These are phyloP conservation scores for Lepidonotus clava DNA, from an alignment of 2,888 invertebrate genomes.

Conservation along the genomic window DNA sequence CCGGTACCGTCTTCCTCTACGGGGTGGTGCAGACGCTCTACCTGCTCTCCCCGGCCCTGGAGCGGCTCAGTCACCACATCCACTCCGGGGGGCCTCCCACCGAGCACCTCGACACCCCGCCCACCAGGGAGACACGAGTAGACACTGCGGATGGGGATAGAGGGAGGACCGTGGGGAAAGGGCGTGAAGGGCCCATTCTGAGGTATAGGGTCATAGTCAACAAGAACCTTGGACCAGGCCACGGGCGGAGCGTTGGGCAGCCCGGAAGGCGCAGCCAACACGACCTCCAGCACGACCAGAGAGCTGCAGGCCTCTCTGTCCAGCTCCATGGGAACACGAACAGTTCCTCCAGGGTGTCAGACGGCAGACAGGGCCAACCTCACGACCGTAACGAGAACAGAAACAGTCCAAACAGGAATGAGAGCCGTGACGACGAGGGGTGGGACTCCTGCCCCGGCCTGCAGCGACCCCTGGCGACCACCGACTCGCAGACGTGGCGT, in stretches of 20 bases:
- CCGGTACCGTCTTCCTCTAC: background rate
- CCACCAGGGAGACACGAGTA: too few relatives aligned
- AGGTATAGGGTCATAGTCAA: background rate
- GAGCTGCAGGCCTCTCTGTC: too few relatives aligned
- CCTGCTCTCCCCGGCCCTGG: constrained; percentile 24
- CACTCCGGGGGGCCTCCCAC: background rate
- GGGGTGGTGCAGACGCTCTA: constrained; percentile 18
- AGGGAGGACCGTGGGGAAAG: too few relatives aligned
- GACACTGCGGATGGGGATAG: too few relatives aligned
- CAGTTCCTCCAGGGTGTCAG: too few relatives aligned
- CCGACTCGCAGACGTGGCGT: background rate
- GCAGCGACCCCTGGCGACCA: background rate
- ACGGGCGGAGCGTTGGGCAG: background rate
- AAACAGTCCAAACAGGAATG: background rate
- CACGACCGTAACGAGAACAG: background rate
- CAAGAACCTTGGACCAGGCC: background rate
- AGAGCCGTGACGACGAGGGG: background rate
- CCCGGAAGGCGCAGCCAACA: background rate
- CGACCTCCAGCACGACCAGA: background rate
- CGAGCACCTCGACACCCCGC: too few relatives aligned
- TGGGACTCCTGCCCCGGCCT: background rate
- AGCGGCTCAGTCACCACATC: constrained; percentile 20
- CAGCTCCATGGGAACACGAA: background rate
- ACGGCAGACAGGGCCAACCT: too few relatives aligned
- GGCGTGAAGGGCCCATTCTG: too few relatives aligned